Conservation (phyloP, 23 tunicate species). For the Ascidia mentula region DNA sequence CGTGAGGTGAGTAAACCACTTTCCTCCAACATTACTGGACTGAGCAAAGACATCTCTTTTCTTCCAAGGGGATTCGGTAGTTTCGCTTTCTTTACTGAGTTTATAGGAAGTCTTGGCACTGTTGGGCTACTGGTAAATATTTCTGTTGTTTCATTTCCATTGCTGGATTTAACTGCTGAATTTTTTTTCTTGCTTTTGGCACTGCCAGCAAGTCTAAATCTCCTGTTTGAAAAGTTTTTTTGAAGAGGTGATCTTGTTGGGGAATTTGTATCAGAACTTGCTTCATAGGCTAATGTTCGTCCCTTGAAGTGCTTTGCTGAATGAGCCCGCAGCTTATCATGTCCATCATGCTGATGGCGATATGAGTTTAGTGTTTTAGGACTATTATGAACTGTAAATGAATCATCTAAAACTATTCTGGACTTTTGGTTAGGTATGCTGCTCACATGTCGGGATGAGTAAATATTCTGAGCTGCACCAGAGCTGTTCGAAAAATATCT, state of each 20-base stretch:
- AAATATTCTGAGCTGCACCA: not conserved
- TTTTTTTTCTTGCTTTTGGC: not conserved
- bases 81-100: not conserved
- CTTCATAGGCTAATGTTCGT: not conserved
- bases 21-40: not conserved
- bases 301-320: not conserved
- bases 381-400: slow-evolving; percentile 26
- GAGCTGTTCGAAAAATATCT: slow-evolving; percentile 10
- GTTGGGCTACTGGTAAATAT: not conserved
- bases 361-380: not conserved
- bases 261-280: not conserved
- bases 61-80: not conserved
- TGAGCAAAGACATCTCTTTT: not conserved
- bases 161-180: not conserved
- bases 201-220: not conserved
- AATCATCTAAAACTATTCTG: slow-evolving; percentile 30
- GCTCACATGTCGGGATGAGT: slow-evolving; percentile 16
- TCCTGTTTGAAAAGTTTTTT: not conserved
- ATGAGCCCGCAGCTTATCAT: not conserved
- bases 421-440: slow-evolving; percentile 44
- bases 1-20: not conserved
- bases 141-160: not conserved
- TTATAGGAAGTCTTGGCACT: not conserved
- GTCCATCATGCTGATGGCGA: not conserved
- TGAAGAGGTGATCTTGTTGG: not conserved